Conservation (phyloP, 2,113 vertebrate species). For the Cranoglanis bouderius region DNA sequence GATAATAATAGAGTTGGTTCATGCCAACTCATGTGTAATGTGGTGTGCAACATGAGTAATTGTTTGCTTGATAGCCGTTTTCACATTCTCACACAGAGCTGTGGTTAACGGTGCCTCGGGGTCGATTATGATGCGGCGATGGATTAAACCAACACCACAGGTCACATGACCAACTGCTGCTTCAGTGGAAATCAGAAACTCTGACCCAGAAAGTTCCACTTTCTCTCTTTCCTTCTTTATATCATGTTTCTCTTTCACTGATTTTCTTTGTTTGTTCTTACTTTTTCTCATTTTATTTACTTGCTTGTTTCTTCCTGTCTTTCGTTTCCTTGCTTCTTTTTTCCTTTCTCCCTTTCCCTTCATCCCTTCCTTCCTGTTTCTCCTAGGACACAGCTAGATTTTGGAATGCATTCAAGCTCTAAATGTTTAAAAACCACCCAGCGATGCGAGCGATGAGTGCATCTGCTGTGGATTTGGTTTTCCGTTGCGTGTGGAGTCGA, state of each 20-base stretch:
- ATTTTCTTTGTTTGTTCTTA: background rate
- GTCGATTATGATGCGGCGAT: background rate
- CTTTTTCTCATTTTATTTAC: background rate
- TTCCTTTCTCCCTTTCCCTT: background rate
- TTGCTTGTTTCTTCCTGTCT: no score
- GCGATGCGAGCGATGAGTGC: no score
- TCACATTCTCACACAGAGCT: background rate
- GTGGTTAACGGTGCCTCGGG: background rate
- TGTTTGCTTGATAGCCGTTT: background rate
- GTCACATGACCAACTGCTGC: background rate
- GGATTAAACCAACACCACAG: background rate
- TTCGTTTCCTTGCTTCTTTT: no score
- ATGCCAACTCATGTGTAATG: background rate
- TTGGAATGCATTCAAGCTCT: background rate
- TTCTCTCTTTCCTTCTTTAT: background rate
- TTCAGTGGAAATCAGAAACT: background rate
- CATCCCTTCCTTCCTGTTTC: background rate
- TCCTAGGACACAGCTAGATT: background rate
- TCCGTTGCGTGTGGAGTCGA: background rate
- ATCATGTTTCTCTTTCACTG: background rate
- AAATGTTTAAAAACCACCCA: background rate
- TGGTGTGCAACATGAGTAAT: background rate
- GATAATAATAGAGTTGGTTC: background rate
- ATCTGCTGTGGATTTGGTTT: background rate
- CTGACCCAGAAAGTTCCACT: background rate